Percentiles rank a stretch among this genome's conserved stretches.
These are phyloP conservation scores for Albula glossodonta DNA, from an alignment of 2,113 vertebrate species.

Conservation along the genomic window DNA sequence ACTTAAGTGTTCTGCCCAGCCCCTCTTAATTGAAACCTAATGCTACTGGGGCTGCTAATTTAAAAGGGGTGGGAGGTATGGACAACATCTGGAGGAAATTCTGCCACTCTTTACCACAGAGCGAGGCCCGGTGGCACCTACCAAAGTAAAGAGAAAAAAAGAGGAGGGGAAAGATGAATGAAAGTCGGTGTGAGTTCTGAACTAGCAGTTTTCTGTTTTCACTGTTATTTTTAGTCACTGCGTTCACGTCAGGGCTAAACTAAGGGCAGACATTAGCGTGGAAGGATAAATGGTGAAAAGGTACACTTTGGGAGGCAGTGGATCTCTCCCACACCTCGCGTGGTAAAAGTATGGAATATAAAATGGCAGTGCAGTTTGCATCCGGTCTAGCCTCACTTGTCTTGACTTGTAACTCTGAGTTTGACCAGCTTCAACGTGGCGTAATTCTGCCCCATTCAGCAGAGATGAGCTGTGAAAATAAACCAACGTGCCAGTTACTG, in stretches of 20 bases:
- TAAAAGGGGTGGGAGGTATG: slow-evolving; percentile 60
- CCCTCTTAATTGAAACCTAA: slow-evolving; percentile 70
- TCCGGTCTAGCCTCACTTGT: too few relatives aligned
- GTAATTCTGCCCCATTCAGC: too few relatives aligned
- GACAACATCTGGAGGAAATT: slow-evolving; percentile 75
- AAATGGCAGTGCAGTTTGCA: too few relatives aligned
- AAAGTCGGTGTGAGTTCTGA: slow-evolving; percentile 54
- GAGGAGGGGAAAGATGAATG: slow-evolving; percentile 39
- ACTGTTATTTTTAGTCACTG: slow-evolving; percentile 59
- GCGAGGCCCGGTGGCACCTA: slow-evolving; percentile 62
- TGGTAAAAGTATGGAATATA: not conserved
- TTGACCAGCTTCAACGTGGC: too few relatives aligned
- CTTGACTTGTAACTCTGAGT: too few relatives aligned
- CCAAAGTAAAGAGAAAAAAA: slow-evolving; percentile 38
- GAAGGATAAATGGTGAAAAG: slow-evolving; percentile 22
- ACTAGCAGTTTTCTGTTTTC: slow-evolving; percentile 51
- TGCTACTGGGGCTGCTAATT: slow-evolving; percentile 77
- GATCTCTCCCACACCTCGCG: too few relatives aligned
- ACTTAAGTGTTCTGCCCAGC: slow-evolving; percentile 61
- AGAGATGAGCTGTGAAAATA: too few relatives aligned
- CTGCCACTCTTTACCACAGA: slow-evolving; percentile 53
- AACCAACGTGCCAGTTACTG: too few relatives aligned
- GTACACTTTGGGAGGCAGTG: too few relatives aligned
- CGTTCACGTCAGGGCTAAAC: slow-evolving; percentile 56
- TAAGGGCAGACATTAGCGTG: slow-evolving; percentile 56